Evolutionary conservation across 2,797 vertebrate genomes (phyloP).

Genomic region (Acropternis orthonyx): DNA sequence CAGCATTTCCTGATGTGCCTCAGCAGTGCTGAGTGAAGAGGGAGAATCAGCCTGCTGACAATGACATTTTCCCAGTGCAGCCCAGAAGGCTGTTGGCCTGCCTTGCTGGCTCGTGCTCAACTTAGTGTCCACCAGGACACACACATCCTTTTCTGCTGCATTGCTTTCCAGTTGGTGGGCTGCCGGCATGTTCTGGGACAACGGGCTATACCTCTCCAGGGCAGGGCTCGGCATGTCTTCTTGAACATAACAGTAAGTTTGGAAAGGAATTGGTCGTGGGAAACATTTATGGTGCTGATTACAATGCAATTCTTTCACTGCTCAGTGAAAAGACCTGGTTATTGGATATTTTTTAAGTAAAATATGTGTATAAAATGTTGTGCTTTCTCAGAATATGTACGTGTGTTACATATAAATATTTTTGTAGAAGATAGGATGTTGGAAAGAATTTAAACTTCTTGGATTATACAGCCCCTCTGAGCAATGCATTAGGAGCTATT

Average conservation of each 20-base stretch:
- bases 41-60: not conserved
- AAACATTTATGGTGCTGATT: not conserved
- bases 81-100: not conserved
- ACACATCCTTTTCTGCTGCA: not conserved
- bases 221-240: not conserved
- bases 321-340: not conserved
- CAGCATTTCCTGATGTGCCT: not conserved
- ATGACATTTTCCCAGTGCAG: accelerated
- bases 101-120: not conserved
- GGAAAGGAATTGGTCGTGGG: not conserved
- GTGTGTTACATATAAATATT: not conserved
- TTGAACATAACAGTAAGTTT: not conserved
- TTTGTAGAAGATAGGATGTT: not conserved
- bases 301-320: not conserved
- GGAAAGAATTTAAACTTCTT: not conserved
- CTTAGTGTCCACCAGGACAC: not conserved
- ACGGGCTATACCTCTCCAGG: not conserved
- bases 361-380: not conserved
- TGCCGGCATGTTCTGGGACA: not conserved
- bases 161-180: not conserved
- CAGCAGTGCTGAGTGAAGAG: not conserved
- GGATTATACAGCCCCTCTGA: not conserved
- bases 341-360: not conserved
- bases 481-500: not conserved
- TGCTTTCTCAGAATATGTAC: not conserved